A percentile compares a stretch with the other conserved stretches of the same genome.
Conservation (phyloP, 1,140 invertebrate species). For the Cardiocondyla obscurior region DNA sequence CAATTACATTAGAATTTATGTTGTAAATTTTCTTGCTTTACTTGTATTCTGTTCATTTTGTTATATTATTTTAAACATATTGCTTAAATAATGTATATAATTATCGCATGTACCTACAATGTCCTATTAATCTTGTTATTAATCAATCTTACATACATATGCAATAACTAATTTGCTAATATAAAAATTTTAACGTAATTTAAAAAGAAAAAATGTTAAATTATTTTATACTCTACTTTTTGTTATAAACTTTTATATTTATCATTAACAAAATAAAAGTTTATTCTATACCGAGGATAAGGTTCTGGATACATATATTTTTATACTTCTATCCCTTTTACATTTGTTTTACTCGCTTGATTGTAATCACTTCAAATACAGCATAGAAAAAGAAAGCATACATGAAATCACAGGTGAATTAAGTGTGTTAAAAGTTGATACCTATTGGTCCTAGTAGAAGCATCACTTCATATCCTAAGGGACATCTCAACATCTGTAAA, state of each 20-base stretch:
- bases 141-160: neutral
- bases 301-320: neutral
- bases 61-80: too few species aligned
- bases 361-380: slow-evolving; percentile 17
- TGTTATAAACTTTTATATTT: too few species aligned
- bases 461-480: neutral
- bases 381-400: slow-evolving; percentile 22
- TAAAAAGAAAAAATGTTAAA: too few species aligned
- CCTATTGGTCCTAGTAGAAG: neutral
- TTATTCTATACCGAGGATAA: neutral
- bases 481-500: neutral
- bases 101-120: neutral
- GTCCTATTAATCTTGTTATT: neutral
- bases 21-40: neutral
- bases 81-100: too few species aligned
- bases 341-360: slow-evolving; percentile 4
- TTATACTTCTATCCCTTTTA: neutral
- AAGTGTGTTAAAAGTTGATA: neutral
- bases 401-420: slow-evolving; percentile 47
- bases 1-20: neutral
- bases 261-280: neutral
- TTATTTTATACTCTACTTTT: too few species aligned
- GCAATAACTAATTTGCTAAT: neutral
- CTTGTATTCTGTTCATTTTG: neutral
- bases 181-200: too few species aligned